Conservation (phyloP, 1,140 invertebrate species). For the Sarcophaga bullata region DNA sequence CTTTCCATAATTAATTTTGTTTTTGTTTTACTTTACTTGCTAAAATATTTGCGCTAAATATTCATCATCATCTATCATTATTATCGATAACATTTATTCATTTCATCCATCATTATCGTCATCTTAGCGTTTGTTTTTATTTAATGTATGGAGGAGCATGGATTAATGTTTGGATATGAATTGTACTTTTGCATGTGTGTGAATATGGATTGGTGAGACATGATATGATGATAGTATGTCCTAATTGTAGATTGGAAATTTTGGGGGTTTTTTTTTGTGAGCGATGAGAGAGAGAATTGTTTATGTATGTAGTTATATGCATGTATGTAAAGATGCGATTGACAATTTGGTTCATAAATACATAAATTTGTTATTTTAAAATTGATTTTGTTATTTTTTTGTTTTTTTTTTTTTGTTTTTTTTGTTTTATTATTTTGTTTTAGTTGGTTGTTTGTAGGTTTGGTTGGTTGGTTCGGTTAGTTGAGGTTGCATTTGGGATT, state of each 20-base stretch:
- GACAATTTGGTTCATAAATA: constrained; percentile 7
- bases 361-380: background rate
- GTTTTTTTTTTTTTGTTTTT: background rate
- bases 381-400: background rate
- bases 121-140: background rate
- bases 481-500: background rate
- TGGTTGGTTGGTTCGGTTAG: background rate
- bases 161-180: background rate
- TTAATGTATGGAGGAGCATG: background rate
- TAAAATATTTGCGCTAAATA: constrained; percentile 8
- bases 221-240: background rate
- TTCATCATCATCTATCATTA: background rate
- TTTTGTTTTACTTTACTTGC: background rate
- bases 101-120: background rate
- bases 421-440: too few species aligned
- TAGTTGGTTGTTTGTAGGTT: too few species aligned
- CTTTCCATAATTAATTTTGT: too few species aligned
- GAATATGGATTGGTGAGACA: background rate
- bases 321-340: constrained; percentile 17
- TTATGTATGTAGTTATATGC: background rate
- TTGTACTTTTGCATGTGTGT: background rate
- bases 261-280: too few species aligned
- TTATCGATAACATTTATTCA: background rate
- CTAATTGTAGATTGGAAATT: background rate
- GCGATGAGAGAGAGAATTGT: background rate